A percentile compares a stretch with the other conserved stretches of the same genome.
phyloP scores from a whole-genome alignment of 2,888 invertebrate species.

The Andrena bucephala region DNA sequence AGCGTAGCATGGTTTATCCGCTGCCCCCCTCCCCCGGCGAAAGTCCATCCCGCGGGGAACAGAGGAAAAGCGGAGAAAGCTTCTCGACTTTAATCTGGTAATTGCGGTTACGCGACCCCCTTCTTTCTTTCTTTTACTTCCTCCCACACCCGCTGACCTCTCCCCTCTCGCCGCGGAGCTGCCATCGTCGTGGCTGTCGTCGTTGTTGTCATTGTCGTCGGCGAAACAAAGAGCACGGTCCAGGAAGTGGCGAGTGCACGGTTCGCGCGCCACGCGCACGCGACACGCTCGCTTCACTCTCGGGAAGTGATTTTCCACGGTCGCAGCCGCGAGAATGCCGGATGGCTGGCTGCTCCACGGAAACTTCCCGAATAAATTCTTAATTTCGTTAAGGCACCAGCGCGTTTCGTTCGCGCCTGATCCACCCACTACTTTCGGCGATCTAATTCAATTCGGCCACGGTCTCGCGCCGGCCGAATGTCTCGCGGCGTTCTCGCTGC shows the following conservation, averaged over 20 bases:
- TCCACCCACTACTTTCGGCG: background rate
- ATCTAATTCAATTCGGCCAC: conserved; percentile 42
- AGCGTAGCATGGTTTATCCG: background rate
- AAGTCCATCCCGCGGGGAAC: background rate
- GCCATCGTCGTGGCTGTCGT: background rate
- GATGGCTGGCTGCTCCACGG: conserved; percentile 3
- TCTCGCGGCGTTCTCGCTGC: background rate
- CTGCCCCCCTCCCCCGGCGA: background rate
- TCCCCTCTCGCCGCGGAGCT: background rate
- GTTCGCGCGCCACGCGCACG: conserved; percentile 30
- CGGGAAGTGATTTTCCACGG: conserved; percentile 16
- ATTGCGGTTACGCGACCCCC: conserved; percentile 43
- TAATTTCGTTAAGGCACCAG: conserved; percentile 18
- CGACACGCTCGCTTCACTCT: conserved; percentile 21
- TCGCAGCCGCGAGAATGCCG: background rate
- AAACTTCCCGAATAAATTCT: conserved; percentile 33
- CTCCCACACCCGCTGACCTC: background rate
- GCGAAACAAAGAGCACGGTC: conserved; percentile 4
- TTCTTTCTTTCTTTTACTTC: background rate
- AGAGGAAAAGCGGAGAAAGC: background rate
- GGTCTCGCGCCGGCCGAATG: background rate
- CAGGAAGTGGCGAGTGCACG: conserved; percentile 28
- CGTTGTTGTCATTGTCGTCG: conserved; percentile 20
- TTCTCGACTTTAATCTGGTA: conserved; percentile 50
- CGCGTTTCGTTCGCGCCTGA: background rate